phyloP scores from a whole-genome alignment of 2,888 invertebrate species.

The Vesta saturnalis region DNA sequence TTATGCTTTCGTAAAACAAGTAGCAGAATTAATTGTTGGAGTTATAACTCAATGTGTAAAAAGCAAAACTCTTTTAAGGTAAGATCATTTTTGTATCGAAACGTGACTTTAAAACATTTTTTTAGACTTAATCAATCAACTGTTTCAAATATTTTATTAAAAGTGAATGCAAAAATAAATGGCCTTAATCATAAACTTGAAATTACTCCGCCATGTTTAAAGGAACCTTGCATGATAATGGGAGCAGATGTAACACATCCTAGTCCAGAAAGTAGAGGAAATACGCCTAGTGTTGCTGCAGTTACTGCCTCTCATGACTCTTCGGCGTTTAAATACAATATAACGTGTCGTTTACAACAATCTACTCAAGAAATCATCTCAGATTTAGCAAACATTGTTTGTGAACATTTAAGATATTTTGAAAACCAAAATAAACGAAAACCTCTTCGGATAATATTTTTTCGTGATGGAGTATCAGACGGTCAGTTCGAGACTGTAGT shows the following conservation, averaged over 20 bases:
- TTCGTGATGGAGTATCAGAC: constrained; percentile 89
- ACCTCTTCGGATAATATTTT: constrained; percentile 77
- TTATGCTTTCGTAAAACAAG: no score
- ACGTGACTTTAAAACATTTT: no score
- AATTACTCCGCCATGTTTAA: constrained; percentile 63
- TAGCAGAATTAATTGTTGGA: no score
- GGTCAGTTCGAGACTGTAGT: constrained; percentile 82
- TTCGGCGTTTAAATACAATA: constrained; percentile 75
- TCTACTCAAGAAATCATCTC: constrained; percentile 79
- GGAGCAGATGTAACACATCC: constrained; percentile 97
- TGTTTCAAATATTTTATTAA: constrained; percentile 76
- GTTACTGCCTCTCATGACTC: constrained; percentile 80
- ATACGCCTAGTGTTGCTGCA: constrained; percentile 74
- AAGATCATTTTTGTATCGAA: neutral
- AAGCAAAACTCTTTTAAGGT: constrained; percentile 60
- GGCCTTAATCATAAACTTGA: constrained; percentile 76
- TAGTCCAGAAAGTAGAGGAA: constrained; percentile 75
- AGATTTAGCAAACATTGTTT: constrained; percentile 69
- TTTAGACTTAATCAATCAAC: constrained; percentile 68
- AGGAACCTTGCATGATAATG: constrained; percentile 66
- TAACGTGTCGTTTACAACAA: constrained; percentile 80
- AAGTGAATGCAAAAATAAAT: constrained; percentile 85
- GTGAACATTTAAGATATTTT: constrained; percentile 72
- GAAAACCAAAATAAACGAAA: constrained; percentile 61
- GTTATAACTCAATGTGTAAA: constrained; percentile 81